Base-by-base conservation (phyloP, 1,140 invertebrate species). In the Dendrolimus punctatus region DNA sequence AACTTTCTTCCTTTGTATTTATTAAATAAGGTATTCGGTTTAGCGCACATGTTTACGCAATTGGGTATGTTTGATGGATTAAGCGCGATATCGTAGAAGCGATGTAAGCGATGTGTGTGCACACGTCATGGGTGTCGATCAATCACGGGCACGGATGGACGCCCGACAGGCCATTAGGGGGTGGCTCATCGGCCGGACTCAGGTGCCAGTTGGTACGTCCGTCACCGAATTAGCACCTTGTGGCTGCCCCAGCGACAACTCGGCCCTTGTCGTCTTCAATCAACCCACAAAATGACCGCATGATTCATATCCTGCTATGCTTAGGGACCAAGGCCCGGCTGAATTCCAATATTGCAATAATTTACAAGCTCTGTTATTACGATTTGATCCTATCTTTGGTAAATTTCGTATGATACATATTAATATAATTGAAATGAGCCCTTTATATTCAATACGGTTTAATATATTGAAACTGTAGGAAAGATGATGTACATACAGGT, bases 111-210 rank as follows among this genome's bases (percentile, higher is more conserved):
- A 73, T 71, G 63, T 72, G 62, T 66, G 71, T 71, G 66, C 65
- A 70, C 70, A 69, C 70, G 67, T 71, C 66, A 67, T 54, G 57
- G 66, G 66, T 68, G 78, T 71, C 80, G 73, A 84, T 84, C 80
- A 81, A 84, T 84, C 80, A 84, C 70, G 55, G 62, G 57, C 64
- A 66, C 68, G 76, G 67, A 76, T 76, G 78, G 75, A 79, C 73
- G 69, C 62, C 55, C 69, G 76, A 77, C 75, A 82, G 71, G 66
- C 73, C 76, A 80, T 83, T 83, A 83, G 77, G 63, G 64, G 61
- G 61, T 63, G 64, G 57, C 58, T 64, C 60, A 67, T 65, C 62
- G 64, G 23, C 43, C 38, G 49, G 68, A 61, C 70, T 68, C 75
- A 79, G 76, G 74, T 79, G 79, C 66, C 62, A n/a, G 63, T 44